Evolutionary conservation across 1,140 invertebrate genomes (phyloP).

Genomic region (Pogonus chalceus): DNA sequence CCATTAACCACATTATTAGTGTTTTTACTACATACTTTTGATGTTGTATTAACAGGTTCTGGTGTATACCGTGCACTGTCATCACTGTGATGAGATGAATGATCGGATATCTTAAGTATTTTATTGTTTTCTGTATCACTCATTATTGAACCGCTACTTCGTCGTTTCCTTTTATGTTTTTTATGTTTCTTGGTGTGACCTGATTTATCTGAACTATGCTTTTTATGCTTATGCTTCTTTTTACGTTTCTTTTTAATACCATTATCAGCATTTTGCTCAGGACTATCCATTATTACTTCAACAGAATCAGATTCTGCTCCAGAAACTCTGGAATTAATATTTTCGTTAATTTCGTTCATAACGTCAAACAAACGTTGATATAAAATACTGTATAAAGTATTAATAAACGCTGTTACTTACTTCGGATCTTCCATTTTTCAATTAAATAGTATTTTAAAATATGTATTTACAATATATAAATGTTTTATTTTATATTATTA

Average conservation of each 20-base stretch:
- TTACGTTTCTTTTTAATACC: conserved; percentile 28
- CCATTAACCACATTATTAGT: conserved; percentile 24
- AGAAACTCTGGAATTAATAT: not conserved
- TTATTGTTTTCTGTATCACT: conserved; percentile 26
- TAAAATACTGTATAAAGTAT: too few species aligned
- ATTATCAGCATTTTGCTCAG: not conserved
- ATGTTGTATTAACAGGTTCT: conserved; percentile 20
- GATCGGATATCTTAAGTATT: conserved; percentile 19
- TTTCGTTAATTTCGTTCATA: too few species aligned
- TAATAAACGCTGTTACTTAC: not conserved
- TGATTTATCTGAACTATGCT: conserved; percentile 24
- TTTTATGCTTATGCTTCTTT: conserved; percentile 35
- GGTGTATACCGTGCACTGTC: conserved; percentile 32
- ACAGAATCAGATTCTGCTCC: not conserved
- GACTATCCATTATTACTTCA: conserved; percentile 2
- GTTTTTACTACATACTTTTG: conserved; percentile 19
- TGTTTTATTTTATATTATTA: not conserved
- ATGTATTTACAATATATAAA: not conserved
- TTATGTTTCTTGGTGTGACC: conserved; percentile 32
- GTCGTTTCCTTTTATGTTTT: conserved; percentile 28
- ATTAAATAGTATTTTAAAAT: not conserved
- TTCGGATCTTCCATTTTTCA: not conserved
- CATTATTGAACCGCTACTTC: not conserved
- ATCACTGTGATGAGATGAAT: conserved; percentile 16
- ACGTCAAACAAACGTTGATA: too few species aligned